phyloP scores from a whole-genome alignment of 2,888 invertebrate species.

The Sericinus montela region DNA sequence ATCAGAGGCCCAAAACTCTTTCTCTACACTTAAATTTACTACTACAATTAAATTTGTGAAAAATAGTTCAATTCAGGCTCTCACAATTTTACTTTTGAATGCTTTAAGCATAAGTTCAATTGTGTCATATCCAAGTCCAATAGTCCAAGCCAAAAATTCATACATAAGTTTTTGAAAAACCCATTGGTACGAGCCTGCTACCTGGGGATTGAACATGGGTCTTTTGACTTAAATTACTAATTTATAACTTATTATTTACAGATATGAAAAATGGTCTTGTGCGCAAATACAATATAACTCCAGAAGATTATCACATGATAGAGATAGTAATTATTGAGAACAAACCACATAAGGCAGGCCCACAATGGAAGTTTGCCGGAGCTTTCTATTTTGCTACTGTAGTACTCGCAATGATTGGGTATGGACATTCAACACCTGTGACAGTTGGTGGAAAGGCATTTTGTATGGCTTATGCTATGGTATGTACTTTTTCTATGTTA shows the following conservation, averaged over 20 bases:
- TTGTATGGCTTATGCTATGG: conserved; percentile 97
- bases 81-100: too few species aligned
- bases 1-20: too few species aligned
- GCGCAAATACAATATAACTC: conserved; percentile 94
- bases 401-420: conserved; percentile 98
- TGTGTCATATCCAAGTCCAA: too few species aligned
- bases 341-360: conserved; percentile 98
- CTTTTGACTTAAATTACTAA: too few species aligned
- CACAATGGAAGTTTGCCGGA: conserved; percentile 99
- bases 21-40: too few species aligned
- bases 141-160: too few species aligned
- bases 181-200: too few species aligned
- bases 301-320: conserved; percentile 95
- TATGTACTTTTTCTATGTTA: conserved; percentile 39
- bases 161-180: too few species aligned
- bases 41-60: too few species aligned
- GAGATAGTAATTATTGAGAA: conserved; percentile 97
- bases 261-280: conserved; percentile 89
- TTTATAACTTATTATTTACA: conserved; percentile 43
- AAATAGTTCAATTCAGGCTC: too few species aligned
- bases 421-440: conserved; percentile 96
- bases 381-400: conserved; percentile 99
- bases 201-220: too few species aligned
- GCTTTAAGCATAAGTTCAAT: too few species aligned
- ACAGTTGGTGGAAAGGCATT: conserved; percentile 97